These are phyloP conservation scores for Anniella stebbinsi DNA, from an alignment of 2,797 vertebrate genomes.

Conservation along the genomic window DNA sequence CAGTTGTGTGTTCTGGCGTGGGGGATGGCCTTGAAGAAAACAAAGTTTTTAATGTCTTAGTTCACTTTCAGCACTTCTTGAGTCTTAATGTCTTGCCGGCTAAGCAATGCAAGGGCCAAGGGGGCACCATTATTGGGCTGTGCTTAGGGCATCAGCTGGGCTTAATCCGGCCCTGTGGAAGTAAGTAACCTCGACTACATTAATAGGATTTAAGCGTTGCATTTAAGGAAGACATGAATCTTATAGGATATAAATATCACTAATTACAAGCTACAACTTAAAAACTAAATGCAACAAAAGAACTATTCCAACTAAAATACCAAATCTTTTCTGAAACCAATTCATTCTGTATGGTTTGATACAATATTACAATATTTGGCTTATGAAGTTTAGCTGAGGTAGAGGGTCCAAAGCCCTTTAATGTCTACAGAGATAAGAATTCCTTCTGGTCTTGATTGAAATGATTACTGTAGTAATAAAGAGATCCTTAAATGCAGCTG, in stretches of 20 bases:
- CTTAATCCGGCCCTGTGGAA: no score
- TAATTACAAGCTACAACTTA: background rate
- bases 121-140: no score
- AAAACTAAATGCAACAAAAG: slow-evolving; percentile 49
- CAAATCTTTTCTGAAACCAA: slow-evolving; percentile 16
- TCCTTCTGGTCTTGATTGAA: slow-evolving; percentile 58
- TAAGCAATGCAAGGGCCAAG: no score
- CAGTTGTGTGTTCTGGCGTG: no score
- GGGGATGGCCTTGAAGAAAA: no score
- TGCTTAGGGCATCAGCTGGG: no score
- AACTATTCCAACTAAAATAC: slow-evolving; percentile 48
- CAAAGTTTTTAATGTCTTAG: no score
- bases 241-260: slow-evolving; percentile 20
- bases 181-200: background rate
- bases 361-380: slow-evolving; percentile 43
- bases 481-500: slow-evolving; percentile 54
- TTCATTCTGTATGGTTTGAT: slow-evolving; percentile 57
- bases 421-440: slow-evolving; percentile 55
- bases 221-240: background rate
- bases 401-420: slow-evolving; percentile 26
- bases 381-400: slow-evolving; percentile 32
- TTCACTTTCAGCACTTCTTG: no score
- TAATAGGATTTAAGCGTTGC: background rate
- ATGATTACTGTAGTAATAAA: slow-evolving; percentile 59
- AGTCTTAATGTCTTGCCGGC: no score